A percentile compares a stretch with the other conserved stretches of the same genome.
phyloP scores from a whole-genome alignment of 2,113 vertebrate species.

The Neotoma lepida region DNA sequence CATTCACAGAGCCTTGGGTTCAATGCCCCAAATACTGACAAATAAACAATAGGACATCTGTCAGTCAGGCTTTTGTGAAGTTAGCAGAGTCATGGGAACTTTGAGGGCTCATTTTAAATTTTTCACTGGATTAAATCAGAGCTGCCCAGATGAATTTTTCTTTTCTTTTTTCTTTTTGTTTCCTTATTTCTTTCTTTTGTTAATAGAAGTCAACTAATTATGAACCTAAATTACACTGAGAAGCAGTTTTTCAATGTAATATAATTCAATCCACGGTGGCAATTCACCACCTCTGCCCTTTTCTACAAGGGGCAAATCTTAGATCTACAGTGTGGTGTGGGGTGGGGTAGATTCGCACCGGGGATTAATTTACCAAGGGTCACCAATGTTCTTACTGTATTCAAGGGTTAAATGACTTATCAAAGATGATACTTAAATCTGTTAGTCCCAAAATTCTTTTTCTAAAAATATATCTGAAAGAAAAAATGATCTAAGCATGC shows the following conservation, averaged over 20 bases:
- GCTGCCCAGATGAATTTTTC: not conserved
- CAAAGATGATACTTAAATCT: not conserved
- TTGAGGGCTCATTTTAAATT: not conserved
- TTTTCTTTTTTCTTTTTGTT: not conserved
- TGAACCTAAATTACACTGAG: not conserved
- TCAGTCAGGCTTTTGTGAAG: not conserved
- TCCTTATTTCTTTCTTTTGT: not conserved
- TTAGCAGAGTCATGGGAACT: not conserved
- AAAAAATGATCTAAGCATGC: constrained; percentile 22
- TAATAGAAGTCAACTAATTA: not conserved
- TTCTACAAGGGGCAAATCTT: not conserved
- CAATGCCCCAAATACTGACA: not conserved
- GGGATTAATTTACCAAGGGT: not conserved
- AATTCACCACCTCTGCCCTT: not conserved
- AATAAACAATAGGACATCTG: not conserved
- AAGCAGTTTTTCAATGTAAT: not conserved
- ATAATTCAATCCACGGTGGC: not conserved
- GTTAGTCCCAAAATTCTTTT: not conserved
- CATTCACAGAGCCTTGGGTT: not conserved
- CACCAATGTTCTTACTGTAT: not conserved
- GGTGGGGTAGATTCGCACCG: accelerated
- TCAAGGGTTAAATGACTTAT: not conserved
- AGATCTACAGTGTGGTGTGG: not conserved
- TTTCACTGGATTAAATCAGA: not conserved
- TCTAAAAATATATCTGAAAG: constrained; percentile 35